phyloP scores from a whole-genome alignment of 1,140 invertebrate genomes.

The Luehdorfia chinensis region DNA sequence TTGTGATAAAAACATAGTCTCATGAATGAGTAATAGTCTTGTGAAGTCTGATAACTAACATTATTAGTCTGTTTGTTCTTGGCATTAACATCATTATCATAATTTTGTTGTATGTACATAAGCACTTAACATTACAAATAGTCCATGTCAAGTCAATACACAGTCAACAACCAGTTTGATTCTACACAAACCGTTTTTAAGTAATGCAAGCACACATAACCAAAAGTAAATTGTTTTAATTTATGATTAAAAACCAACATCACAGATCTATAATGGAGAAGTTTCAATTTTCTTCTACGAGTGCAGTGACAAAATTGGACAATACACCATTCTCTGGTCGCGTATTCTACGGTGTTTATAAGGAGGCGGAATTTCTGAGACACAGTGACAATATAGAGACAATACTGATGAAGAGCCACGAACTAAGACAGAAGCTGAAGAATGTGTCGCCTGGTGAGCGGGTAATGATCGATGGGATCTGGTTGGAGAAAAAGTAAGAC shows the following conservation, averaged over 20 bases:
- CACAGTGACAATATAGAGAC: slow-evolving; percentile 35
- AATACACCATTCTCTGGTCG: slow-evolving; percentile 30
- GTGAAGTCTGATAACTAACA: too few species aligned
- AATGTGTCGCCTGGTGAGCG: slow-evolving; percentile 30
- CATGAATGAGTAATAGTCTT: too few species aligned
- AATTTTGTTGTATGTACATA: too few species aligned
- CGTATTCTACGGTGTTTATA: slow-evolving; percentile 42
- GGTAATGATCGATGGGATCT: slow-evolving; percentile 32
- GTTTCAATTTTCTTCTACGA: slow-evolving; percentile 32
- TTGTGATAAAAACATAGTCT: too few species aligned
- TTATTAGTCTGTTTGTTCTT: too few species aligned
- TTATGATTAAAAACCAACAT: slow-evolving; percentile 4
- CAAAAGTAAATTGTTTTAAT: neutral
- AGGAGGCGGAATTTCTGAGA: slow-evolving; percentile 41
- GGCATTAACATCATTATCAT: too few species aligned
- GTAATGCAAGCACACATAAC: too few species aligned
- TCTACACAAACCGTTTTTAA: too few species aligned
- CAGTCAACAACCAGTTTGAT: too few species aligned
- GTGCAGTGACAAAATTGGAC: neutral
- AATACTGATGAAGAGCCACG: slow-evolving; percentile 38
- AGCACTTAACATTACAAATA: too few species aligned
- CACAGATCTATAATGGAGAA: slow-evolving; percentile 36
- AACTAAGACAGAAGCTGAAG: slow-evolving; percentile 38
- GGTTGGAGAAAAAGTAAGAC: slow-evolving; percentile 37
- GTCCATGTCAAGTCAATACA: too few species aligned